Conservation (phyloP, 1,140 invertebrate genomes). For the fruit fly (Drosophila melanogaster) region Release_6_plus_ISO1_MT NT_033777.3:19352001-19352500, state of each 20-base stretch:
- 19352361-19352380: slow-evolving; percentile 78
- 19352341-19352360: slow-evolving; percentile 68
- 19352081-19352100: slow-evolving; percentile 63
- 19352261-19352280: slow-evolving; percentile 50
- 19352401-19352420: slow-evolving; percentile 72
- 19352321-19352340: slow-evolving; percentile 66
- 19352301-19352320: slow-evolving; percentile 38
- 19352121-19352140: slow-evolving; percentile 58
- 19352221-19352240: slow-evolving; percentile 42
- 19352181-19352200: slow-evolving; percentile 43
- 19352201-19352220: slow-evolving; percentile 55
- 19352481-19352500: slow-evolving; percentile 63
- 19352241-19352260: slow-evolving; percentile 48
- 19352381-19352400: slow-evolving; percentile 79
- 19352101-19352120: slow-evolving; percentile 77
- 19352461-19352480: slow-evolving; percentile 43
- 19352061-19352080: slow-evolving; percentile 45
- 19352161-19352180: slow-evolving; percentile 41
- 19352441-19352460: slow-evolving; percentile 18
- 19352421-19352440: slow-evolving; percentile 29
- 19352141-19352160: slow-evolving; percentile 25
- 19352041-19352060: slow-evolving; percentile 56
- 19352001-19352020: slow-evolving; percentile 1
- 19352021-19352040: slow-evolving; percentile 59
- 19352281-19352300: slow-evolving; percentile 52